Conservation (phyloP, 2,888 invertebrate species). For the Crepidodera aurea region DNA sequence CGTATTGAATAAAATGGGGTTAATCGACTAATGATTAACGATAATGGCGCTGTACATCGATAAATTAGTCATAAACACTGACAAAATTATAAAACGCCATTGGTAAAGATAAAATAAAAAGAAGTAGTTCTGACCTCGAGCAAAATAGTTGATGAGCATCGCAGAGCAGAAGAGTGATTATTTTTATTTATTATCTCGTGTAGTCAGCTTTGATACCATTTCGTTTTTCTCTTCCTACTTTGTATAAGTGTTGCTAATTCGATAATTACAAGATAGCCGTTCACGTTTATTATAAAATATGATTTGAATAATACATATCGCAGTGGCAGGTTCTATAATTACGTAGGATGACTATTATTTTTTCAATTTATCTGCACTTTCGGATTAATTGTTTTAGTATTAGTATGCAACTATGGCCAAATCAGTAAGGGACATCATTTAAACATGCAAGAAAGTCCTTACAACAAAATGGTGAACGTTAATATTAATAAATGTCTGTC, state of each 20-base stretch:
- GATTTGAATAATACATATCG: slow-evolving; percentile 2
- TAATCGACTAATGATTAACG: slow-evolving; percentile 30
- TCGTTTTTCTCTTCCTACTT: slow-evolving; percentile 17
- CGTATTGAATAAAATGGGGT: slow-evolving; percentile 11
- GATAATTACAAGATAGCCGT: slow-evolving; percentile 15
- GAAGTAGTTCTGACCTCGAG: slow-evolving; percentile 16
- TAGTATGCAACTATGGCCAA: no score
- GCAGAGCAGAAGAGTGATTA: no score
- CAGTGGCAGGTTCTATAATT: slow-evolving; percentile 4
- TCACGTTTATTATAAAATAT: slow-evolving; percentile 4
- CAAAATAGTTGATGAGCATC: slow-evolving; percentile 2
- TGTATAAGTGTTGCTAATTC: slow-evolving; percentile 20
- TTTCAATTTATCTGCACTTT: no score
- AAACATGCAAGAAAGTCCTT: no score
- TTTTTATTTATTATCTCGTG: slow-evolving; percentile 14
- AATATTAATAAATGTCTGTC: no score
- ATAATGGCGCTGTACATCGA: slow-evolving; percentile 21
- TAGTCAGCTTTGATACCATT: slow-evolving; percentile 11
- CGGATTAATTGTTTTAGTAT: no score
- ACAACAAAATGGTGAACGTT: no score
- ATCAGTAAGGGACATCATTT: no score
- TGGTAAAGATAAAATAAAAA: slow-evolving; percentile 3
- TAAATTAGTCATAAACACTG: slow-evolving; percentile 30
- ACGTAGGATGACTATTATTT: background rate
- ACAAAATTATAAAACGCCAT: slow-evolving; percentile 21